Base-by-base conservation (phyloP, 1,140 invertebrate genomes). In the Cydia fagiglandana region DNA sequence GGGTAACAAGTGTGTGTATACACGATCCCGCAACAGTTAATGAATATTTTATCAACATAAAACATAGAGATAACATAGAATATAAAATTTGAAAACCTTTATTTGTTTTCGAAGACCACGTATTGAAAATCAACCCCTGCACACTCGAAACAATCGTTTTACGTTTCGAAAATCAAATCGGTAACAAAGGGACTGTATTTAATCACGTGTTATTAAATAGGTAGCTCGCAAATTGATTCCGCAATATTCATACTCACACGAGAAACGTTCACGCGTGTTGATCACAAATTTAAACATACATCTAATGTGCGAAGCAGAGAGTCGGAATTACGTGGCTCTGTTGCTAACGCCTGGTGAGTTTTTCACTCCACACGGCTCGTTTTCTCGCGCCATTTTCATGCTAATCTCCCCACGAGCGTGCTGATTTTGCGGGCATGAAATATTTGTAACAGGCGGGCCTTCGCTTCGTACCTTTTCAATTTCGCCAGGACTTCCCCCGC, bases 361-460 rank as follows among this genome's bases (percentile, higher is more conserved):
- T 79, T 77, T 76, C 76, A 74, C 53, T 64, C 68, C 73, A 75
- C 75, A 66, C 70, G 77, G 73, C 76, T 81, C 79, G 78, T 80
- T 81, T 81, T 77, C 79, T 75, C 81, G 75, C 81, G 78, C 80
- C 81, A 85, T 88, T 88, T 86, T 85, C 81, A 88, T 88, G 86
- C 82, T 88, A 88, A 90, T 88, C 82, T 85, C 77, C 75, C 73
- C 68, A 76, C 75, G 79, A 77, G 76, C 78, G 82, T 77, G 81
- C 81, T 84, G 86, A 87, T 87, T 86, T 86, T 76, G 80, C 76
- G 79, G 79, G 80, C 82, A 84, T 89, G 85, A 88, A 86, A 85
- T 86, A 85, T 86, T 86, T 85, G 84, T 82, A 84, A 81, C 83
- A 85, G 81, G 84, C 81, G 80, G 79, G 77, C 76, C 41, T 75